These are phyloP conservation scores for Parazoanthus swiftii DNA, from an alignment of 92 coral and sea anemone species.

Conservation along the genomic window DNA sequence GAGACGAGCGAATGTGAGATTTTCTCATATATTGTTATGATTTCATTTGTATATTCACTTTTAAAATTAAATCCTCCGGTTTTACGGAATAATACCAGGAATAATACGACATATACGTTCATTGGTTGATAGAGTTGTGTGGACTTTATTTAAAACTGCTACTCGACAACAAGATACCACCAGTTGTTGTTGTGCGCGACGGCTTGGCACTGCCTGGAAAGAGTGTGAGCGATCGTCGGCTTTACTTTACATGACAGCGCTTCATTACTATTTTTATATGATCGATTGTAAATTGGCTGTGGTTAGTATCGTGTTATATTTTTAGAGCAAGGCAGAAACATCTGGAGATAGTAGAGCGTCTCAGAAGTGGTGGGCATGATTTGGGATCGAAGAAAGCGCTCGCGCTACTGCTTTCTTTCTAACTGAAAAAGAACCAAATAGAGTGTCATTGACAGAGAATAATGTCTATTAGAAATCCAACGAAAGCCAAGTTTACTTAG, in stretches of 20 bases:
- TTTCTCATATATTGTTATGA: slow-evolving; percentile 18
- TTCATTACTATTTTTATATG: slow-evolving; percentile 16
- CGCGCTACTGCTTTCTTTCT: background rate
- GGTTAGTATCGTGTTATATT: slow-evolving; percentile 15
- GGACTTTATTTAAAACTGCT: slow-evolving; percentile 17
- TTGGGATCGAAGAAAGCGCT: background rate
- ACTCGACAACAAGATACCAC: slow-evolving; percentile 2
- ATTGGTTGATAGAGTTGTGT: slow-evolving; percentile 11
- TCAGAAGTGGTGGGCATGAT: background rate
- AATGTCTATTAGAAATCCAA: no score
- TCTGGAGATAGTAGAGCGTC: slow-evolving; percentile 16
- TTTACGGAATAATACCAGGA: slow-evolving; percentile 20
- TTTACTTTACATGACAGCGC: background rate
- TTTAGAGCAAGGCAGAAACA: slow-evolving; percentile 28
- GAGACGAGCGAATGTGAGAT: slow-evolving; percentile 10
- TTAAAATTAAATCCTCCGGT: slow-evolving; percentile 16
- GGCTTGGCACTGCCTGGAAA: no score
- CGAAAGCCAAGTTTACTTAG: no score
- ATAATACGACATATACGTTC: slow-evolving; percentile 10
- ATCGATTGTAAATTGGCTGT: background rate
- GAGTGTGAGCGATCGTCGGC: background rate
- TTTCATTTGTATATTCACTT: background rate
- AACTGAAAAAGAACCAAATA: no score
- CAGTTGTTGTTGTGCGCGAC: no score
- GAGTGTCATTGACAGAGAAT: no score